Base-by-base conservation (phyloP, 2,888 invertebrate genomes). In the Brenthis hecate region DNA sequence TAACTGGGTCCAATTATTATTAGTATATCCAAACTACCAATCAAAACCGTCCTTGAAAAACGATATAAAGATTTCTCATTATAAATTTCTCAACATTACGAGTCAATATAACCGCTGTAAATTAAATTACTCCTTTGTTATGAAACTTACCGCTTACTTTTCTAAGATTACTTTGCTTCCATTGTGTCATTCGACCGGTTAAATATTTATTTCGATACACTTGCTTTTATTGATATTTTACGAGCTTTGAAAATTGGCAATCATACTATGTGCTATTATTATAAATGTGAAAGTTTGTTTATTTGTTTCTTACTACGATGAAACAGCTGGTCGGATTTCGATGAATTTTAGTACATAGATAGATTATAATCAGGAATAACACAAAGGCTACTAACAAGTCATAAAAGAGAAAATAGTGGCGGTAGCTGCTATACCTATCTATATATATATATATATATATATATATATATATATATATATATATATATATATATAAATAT, bases 1-100 rank as follows among this genome's bases (percentile, higher is more conserved):
- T 19, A 19, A 19, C 19, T 19, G 19, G 19, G 19, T 19, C 1
- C 19, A 19, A 19, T 19, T 19, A 19, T 19, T 19, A 48, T 54
- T 36, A 48, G 8, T 53, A 57, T 36, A 57, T 36, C 0, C 13
- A 56, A 51, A 48, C 6, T 16, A 51, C 48, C 54, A 58, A 58
- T 60, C 48, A 60, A 28, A 13, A 6, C 0, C 6, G 56, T 16
- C 70, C 68, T 68, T 68, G 68, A 68, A 60, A 19, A 48, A 14
- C 28, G 16, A 43, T 60, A 60, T 60, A 32, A 51, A 48, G 54
- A 43, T 67, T 56, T 67, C 66, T 51, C 36, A 56, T 67, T 51
- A 48, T 19, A 53, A 62, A 32, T 72, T 73, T 69, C 68, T n/a
- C 66, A 73, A 73, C 51, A 68, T 50, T 68, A 73, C 74, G 66